These are phyloP conservation scores for Pseudomyrmex gracilis DNA, from an alignment of 1,140 invertebrate species.

Conservation along the genomic window DNA sequence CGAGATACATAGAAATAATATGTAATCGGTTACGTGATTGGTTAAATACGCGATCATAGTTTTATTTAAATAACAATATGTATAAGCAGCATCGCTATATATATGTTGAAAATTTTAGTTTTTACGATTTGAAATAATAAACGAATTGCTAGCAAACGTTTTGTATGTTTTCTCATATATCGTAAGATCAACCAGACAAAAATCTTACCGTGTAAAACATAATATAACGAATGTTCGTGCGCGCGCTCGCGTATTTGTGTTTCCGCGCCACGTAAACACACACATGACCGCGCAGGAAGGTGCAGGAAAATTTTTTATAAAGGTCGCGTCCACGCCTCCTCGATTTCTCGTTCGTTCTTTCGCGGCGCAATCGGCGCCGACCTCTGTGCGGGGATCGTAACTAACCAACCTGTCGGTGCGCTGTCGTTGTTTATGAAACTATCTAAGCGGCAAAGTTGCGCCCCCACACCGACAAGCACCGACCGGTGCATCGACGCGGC, in stretches of 20 bases:
- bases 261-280: constrained; percentile 55
- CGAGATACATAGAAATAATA: neutral
- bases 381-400: constrained; percentile 73
- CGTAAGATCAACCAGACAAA: too few species aligned
- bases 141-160: too few species aligned
- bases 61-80: too few species aligned
- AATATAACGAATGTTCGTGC: constrained; percentile 67
- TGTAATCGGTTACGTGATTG: neutral
- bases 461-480: constrained; percentile 47
- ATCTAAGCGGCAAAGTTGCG: constrained; percentile 53
- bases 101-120: too few species aligned
- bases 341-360: constrained; percentile 64
- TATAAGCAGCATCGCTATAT: too few species aligned
- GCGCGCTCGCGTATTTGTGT: neutral
- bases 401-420: constrained; percentile 77
- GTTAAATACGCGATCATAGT: constrained; percentile 31
- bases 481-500: constrained; percentile 64
- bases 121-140: too few species aligned
- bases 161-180: too few species aligned
- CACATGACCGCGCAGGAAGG: constrained; percentile 52
- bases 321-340: constrained; percentile 80
- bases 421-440: constrained; percentile 76
- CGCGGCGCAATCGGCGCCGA: constrained; percentile 55
- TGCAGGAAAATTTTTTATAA: constrained; percentile 79
- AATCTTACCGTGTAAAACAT: neutral